Base-by-base conservation (phyloP, 1,140 invertebrate species). In the Zaprionus taronus region DNA sequence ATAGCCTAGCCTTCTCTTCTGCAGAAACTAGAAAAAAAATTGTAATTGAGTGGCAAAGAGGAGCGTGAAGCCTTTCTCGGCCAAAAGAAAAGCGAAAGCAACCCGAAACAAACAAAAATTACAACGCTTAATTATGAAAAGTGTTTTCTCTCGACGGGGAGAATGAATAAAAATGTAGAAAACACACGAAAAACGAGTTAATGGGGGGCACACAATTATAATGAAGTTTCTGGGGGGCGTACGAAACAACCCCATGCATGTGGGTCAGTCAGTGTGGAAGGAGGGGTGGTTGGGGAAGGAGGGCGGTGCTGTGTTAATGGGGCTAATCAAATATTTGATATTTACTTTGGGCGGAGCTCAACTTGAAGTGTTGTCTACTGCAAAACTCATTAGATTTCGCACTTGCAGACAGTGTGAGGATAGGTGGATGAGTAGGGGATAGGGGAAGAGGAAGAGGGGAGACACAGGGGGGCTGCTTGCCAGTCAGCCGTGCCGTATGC, bases 281-380 rank as follows among this genome's bases (percentile, higher is more conserved):
- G 0, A 26, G 24, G 11, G 47, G 4, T 0, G 17, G 17, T 17
- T 2, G 6, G 64, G 72, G 76, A 66, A 12, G 5, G 38, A n/a
- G 5, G 38, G 38, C n/a, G 38, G 41, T 17, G 66, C 75, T 44
- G 65, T 55, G 74, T 70, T 80, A 87, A 89, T 87, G 84, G 83
- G 84, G 83, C 73, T 89, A 87, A 89, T 87, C 84, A 87, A 87
- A 87, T 87, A 87, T 89, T 87, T 87, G 84, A 87, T 77, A 80
- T 89, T 89, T 81, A 66, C 79, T 81, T 81, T 74, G 60, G 69
- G 62, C 57, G 83, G 62, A 51, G 78, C 77, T 67, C 56, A 68
- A 67, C 34, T 65, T 68, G 55, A 80, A 73, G 72, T 74, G 80
- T 75, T 79, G 76, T 72, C 72, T 57, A 75, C 47, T 64, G 44